Conservation (phyloP, 2,113 vertebrate genomes). For the Morone saxatilis region DNA sequence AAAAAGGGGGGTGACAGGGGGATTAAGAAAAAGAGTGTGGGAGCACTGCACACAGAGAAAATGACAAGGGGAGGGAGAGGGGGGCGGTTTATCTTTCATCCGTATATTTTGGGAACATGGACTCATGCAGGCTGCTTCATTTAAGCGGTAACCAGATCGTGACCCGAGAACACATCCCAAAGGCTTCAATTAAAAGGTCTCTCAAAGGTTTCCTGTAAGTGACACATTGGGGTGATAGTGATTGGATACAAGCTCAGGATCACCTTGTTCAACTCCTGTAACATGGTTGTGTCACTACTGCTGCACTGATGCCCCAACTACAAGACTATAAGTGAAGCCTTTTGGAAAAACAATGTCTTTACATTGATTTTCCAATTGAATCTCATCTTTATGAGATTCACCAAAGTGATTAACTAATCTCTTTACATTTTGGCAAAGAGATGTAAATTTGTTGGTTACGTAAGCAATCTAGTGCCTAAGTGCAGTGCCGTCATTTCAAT, state of each 20-base stretch:
- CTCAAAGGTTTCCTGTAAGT: conserved; percentile 21
- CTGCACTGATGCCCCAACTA: background rate
- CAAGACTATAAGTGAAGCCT: background rate
- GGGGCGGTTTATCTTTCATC: conserved; percentile 74
- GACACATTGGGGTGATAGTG: background rate
- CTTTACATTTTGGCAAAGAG: background rate
- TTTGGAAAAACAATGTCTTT: background rate
- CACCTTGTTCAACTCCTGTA: background rate
- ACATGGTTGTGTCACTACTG: conserved; percentile 1
- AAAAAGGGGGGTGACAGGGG: conserved; percentile 11
- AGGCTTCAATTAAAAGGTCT: conserved; percentile 47
- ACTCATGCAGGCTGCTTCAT: conserved; percentile 61
- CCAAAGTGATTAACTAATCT: background rate
- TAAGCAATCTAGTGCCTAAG: background rate
- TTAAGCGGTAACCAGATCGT: conserved; percentile 55
- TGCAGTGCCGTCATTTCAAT: conserved; percentile 9
- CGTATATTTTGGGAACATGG: conserved; percentile 80
- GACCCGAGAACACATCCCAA: conserved; percentile 41
- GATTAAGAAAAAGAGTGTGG: conserved; percentile 58
- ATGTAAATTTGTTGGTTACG: background rate
- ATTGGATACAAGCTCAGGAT: background rate
- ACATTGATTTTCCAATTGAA: no score
- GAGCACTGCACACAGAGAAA: conserved; percentile 43
- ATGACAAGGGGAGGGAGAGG: conserved; percentile 50
- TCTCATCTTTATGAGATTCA: no score